Conservation (phyloP, 2,888 invertebrate genomes). For the Drosophila putrida region DNA sequence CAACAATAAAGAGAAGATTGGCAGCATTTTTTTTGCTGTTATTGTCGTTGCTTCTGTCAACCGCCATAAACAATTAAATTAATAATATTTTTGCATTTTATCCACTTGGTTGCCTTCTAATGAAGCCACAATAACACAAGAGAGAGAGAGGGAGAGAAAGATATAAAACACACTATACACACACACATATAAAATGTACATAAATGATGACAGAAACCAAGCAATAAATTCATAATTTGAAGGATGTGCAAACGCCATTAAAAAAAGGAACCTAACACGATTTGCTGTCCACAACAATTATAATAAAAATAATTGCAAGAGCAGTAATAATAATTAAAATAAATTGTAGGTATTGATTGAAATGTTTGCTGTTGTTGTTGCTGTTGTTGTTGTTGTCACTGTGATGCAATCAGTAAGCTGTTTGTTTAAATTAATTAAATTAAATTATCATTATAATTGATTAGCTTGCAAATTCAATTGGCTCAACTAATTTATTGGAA, state of each 20-base stretch:
- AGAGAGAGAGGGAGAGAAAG: not conserved
- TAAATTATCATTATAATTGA: slow-evolving; percentile 75
- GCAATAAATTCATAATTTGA: slow-evolving; percentile 3
- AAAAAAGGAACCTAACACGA: not conserved
- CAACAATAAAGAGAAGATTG: not conserved
- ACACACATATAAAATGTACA: too few relatives aligned
- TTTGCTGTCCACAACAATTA: slow-evolving; percentile 12
- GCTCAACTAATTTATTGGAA: not conserved
- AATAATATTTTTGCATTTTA: slow-evolving; percentile 19
- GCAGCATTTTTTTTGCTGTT: not conserved
- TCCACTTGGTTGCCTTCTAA: slow-evolving; percentile 28
- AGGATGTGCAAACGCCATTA: not conserved
- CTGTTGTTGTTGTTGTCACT: slow-evolving; percentile 20
- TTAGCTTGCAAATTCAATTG: slow-evolving; percentile 55
- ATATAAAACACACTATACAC: not conserved
- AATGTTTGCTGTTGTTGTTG: slow-evolving; percentile 5
- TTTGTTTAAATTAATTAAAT: slow-evolving; percentile 75
- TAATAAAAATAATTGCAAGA: not conserved
- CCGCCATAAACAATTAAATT: slow-evolving; percentile 48
- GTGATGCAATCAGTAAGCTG: slow-evolving; percentile 50
- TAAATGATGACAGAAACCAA: not conserved
- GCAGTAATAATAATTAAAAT: not conserved
- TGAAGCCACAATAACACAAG: slow-evolving; percentile 26
- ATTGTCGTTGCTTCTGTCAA: slow-evolving; percentile 21
- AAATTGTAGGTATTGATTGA: not conserved